Evolutionary conservation across 2,888 invertebrate species (phyloP), one percentile per base, ranked within the genome.

Genomic region (Nineta flava): DNA sequence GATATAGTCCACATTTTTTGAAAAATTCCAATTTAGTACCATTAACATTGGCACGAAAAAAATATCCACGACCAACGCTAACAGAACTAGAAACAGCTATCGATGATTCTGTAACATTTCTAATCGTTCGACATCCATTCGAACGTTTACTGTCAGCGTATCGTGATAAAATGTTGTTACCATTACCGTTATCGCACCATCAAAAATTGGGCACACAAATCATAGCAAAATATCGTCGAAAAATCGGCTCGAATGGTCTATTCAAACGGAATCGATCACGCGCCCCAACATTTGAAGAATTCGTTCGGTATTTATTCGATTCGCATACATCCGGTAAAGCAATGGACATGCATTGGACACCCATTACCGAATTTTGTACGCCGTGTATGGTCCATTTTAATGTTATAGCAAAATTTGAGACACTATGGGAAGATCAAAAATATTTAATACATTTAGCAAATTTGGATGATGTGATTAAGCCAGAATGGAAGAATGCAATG

Each of bases 301-400:
- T 90, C 56, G 81, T 87, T 1, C 70, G 78, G 48, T 87, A 86
- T 70, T 72, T 88, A 15, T 63, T 87, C 53, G 84, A 86, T 60
- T 80, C 83, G 54, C 76, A 79, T 52, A 71, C 69, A 57, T 73
- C 70, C 52, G 77, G 77, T 32, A 71, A 77, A 46, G 69, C 74
- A 3, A 69, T 87, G 55, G 87, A 90, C 63, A 88, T 88, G 86
- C 88, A 88, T 63, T 87, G 87, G 81, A 83, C 85, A n/a, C 86
- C 88, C 0, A 80, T 86, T 57, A 79, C 81, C 0, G 78, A 78
- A 59, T 87, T 88, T 64, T 90, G 88, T 63, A 87, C 88, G 32
- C 88, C 88, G 1, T 88, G 88, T 66, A 79, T 85, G 69, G 83
- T 87, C 57, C 76, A 82, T 61, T 86, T 87, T 60, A 83, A 86